These are phyloP conservation scores for Zygogramma bicolorata DNA, from an alignment of 2,888 invertebrate species.

Conservation along the genomic window DNA sequence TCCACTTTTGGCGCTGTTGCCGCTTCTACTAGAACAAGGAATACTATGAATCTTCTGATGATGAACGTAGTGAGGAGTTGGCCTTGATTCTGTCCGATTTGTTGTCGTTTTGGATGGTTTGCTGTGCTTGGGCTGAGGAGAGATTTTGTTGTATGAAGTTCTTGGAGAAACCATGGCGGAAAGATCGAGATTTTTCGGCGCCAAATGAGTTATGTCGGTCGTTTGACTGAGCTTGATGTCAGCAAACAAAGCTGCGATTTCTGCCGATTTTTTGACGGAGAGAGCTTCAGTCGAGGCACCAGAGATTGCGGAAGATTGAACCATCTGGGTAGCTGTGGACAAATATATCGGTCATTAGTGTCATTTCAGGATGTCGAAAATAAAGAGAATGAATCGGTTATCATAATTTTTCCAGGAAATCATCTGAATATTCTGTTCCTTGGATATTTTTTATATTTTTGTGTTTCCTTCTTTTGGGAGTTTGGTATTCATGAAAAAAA, in stretches of 20 bases:
- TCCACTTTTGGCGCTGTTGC: constrained; percentile 13
- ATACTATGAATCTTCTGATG: constrained; percentile 34
- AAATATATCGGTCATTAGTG: not conserved
- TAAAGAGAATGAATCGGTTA: not conserved
- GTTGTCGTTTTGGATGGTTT: constrained; percentile 45
- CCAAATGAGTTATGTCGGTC: constrained; percentile 73
- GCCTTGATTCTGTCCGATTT: constrained; percentile 12
- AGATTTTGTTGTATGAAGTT: constrained; percentile 52
- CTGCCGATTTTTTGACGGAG: constrained; percentile 89
- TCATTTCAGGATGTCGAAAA: not conserved
- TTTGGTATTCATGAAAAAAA: no score
- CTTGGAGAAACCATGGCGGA: constrained; percentile 48
- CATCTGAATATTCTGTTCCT: no score
- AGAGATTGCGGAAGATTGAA: constrained; percentile 52
- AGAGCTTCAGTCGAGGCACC: constrained; percentile 72
- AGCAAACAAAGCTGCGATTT: constrained; percentile 88
- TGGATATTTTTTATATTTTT: no score
- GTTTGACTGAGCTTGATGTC: constrained; percentile 80
- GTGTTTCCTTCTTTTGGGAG: no score
- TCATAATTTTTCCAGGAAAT: no score
- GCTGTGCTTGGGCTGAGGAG: constrained; percentile 46
- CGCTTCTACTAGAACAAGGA: constrained; percentile 20
- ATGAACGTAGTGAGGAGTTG: constrained; percentile 29
- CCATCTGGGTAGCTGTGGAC: constrained; percentile 42
- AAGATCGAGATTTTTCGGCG: constrained; percentile 52